phyloP scores from a whole-genome alignment of 2,113 vertebrate species.

The Mungos mungo region DNA sequence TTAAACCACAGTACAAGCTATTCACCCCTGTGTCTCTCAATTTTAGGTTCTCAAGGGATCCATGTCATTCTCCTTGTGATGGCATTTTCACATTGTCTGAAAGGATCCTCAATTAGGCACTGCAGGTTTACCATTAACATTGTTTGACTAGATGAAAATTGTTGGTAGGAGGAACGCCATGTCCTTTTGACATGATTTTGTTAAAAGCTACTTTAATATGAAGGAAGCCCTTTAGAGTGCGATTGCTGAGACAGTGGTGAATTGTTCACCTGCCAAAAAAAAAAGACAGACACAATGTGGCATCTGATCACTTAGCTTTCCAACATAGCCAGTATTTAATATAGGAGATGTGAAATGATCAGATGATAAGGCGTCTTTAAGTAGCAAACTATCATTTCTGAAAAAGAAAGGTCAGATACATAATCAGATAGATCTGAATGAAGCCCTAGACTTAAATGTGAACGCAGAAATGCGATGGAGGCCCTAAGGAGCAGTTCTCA shows the following conservation, averaged over 20 bases:
- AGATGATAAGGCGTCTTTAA: slow-evolving; percentile 6
- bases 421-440: slow-evolving; percentile 9
- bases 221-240: not conserved
- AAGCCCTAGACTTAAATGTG: slow-evolving; percentile 8
- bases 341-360: slow-evolving; percentile 27
- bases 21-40: not conserved
- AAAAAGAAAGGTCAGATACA: not conserved
- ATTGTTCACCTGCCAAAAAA: slow-evolving; percentile 7
- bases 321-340: slow-evolving; percentile 19
- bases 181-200: slow-evolving; percentile 48
- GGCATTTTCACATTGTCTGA: not conserved
- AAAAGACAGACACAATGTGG: not conserved
- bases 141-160: not conserved
- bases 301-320: not conserved
- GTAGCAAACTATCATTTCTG: slow-evolving; percentile 35
- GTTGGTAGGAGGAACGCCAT: not conserved
- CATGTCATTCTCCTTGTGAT: slow-evolving; percentile 18
- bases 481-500: not conserved
- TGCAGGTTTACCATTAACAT: slow-evolving; percentile 10
- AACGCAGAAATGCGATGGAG: not conserved
- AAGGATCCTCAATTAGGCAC: slow-evolving; percentile 26
- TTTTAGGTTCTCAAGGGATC: not conserved
- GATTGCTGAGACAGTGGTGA: slow-evolving; percentile 35
- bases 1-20: not conserved
- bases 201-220: slow-evolving; percentile 60